Base-by-base conservation (phyloP, 2,797 vertebrate genomes). In the Knipowitschia caucasica region DNA sequence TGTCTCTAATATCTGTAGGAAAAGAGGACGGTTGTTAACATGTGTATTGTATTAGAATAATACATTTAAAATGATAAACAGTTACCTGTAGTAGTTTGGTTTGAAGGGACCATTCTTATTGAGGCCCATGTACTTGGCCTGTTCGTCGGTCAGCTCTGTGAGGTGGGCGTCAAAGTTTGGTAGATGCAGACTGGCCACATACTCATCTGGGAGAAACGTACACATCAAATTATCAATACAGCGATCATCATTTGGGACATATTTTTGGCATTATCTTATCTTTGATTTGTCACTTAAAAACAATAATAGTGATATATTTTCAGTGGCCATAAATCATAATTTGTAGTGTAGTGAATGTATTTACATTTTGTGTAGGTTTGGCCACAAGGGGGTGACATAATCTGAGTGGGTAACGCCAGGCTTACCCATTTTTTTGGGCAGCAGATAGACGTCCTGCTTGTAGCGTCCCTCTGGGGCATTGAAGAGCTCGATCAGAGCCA, bases 31-130 rank as follows among this genome's bases (percentile, higher is more conserved):
- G 5, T 27, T 51, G 24, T 17, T 55, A 4, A 42, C 11, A 21
- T 10, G 11, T 29, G 10, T 3, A 34, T 36, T 11, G 1, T 10
- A 35, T 9, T 14, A 25, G 7, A 7, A n/a, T 55, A 17, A 10
- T 18, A 2, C 0, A 9, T 45, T 7, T 6, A 40, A 5, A 43
- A 20, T 7, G 14, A 23, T 9, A 42, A 7, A 7, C 23, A 0
- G 9, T 46, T 55, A 95, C 96, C 96, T 95, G 92, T 99, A 99
- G 80, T 99, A 98, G 81, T 99, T 99, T 36, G 97, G 97, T 86
- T 99, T 99, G 82, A 99, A 99, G 44, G 97, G 97, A 6, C 97
- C 97, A 0, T 99, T 98, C 83, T 99, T 99, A 83, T 99, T 98
- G 62, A 99, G 91, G 63, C 97, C 97, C 86, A 99, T 91, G 83